Evolutionary conservation across 2,113 vertebrate genomes (phyloP).

Genomic region (Chroicocephalus ridibundus): DNA sequence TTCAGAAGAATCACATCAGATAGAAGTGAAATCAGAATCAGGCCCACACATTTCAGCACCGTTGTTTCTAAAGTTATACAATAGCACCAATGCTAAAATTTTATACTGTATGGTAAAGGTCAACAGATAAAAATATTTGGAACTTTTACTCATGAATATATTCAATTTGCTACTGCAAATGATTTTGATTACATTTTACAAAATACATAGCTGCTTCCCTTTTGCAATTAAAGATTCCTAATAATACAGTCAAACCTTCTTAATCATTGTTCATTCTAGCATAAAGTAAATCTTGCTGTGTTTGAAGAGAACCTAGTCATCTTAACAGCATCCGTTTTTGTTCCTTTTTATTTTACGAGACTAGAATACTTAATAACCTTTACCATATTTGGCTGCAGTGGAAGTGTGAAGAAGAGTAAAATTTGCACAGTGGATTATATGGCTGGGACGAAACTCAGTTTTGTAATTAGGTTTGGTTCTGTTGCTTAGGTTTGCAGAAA

Average conservation of each 20-base stretch:
- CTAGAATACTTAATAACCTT: slow-evolving; percentile 41
- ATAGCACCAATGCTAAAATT: not conserved
- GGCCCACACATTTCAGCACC: too few species aligned
- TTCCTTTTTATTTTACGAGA: slow-evolving; percentile 18
- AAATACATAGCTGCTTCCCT: slow-evolving; percentile 28
- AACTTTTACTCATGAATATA: slow-evolving; percentile 61
- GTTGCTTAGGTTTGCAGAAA: slow-evolving; percentile 18
- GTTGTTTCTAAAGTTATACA: not conserved
- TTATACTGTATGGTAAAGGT: not conserved
- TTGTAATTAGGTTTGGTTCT: slow-evolving; percentile 20
- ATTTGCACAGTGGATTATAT: not conserved
- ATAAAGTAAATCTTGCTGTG: slow-evolving; percentile 63
- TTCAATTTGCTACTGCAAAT: slow-evolving; percentile 57
- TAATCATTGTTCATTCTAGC: slow-evolving; percentile 65
- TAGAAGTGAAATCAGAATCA: not conserved
- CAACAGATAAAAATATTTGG: slow-evolving; percentile 37
- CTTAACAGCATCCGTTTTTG: slow-evolving; percentile 12
- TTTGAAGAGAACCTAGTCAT: slow-evolving; percentile 59
- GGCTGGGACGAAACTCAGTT: not conserved
- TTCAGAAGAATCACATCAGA: not conserved
- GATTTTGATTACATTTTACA: slow-evolving; percentile 50
- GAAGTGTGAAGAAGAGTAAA: not conserved
- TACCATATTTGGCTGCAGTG: slow-evolving; percentile 5
- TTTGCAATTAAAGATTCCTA: slow-evolving; percentile 64
- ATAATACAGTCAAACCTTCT: slow-evolving; percentile 46